phyloP scores from a whole-genome alignment of 2,888 invertebrate species.

The Ornithoptera alexandrae region DNA sequence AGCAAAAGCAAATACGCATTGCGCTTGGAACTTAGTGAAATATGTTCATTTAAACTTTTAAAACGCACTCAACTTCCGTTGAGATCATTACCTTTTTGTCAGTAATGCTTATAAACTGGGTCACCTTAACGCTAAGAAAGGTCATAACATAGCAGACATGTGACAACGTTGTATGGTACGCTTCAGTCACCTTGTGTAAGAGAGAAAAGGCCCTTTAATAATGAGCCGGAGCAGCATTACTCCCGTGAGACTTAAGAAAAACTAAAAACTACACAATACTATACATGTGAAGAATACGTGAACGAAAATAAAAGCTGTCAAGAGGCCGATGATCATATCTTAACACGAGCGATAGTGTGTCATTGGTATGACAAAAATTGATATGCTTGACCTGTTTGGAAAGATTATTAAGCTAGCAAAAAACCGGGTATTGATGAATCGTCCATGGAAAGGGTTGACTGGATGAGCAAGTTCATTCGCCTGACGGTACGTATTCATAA shows the following conservation, averaged over 20 bases:
- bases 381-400: too few species aligned
- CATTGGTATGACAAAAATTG: too few species aligned
- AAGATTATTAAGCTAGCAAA: too few species aligned
- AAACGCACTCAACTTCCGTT: constrained; percentile 18
- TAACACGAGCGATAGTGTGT: constrained; percentile 4
- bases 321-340: constrained; percentile 17
- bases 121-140: constrained; percentile 26
- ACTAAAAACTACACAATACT: constrained; percentile 23
- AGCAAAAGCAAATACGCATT: neutral
- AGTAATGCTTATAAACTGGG: constrained; percentile 24
- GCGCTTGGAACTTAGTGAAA: constrained; percentile 6
- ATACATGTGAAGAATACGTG: constrained; percentile 29
- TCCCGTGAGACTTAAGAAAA: constrained; percentile 29
- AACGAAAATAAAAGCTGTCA: constrained; percentile 23
- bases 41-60: constrained; percentile 20
- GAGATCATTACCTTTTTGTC: constrained; percentile 21
- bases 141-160: constrained; percentile 27
- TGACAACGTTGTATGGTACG: constrained; percentile 26
- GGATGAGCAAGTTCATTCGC: too few species aligned
- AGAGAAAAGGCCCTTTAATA: constrained; percentile 27
- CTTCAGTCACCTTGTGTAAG: constrained; percentile 27
- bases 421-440: too few species aligned
- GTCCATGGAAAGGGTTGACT: too few species aligned
- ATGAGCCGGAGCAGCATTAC: constrained; percentile 23
- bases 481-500: too few species aligned